Conservation (phyloP, 2,797 vertebrate species). For the Margarornis squamiger region DNA sequence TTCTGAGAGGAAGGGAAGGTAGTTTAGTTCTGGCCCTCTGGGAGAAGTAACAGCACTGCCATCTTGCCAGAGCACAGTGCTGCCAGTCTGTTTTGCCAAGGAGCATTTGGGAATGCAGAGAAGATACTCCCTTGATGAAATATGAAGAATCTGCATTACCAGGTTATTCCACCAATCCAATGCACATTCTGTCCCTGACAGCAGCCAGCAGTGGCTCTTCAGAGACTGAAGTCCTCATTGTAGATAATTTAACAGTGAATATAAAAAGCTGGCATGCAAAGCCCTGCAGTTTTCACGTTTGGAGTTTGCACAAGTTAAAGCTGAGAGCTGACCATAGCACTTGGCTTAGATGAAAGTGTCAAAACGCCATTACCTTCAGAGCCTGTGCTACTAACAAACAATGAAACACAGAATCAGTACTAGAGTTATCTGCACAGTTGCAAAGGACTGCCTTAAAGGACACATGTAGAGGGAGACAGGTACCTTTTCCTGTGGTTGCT, state of each 20-base stretch:
- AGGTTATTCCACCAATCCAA: conserved; percentile 21
- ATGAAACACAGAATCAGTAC: background rate
- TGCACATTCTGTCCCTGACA: background rate
- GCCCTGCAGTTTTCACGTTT: background rate
- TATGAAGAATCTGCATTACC: conserved; percentile 34
- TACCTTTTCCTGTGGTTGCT: background rate
- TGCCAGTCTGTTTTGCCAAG: conserved; percentile 25
- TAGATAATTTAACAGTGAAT: conserved; percentile 26
- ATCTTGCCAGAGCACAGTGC: background rate
- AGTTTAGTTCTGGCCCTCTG: background rate
- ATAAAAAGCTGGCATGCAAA: conserved; percentile 5
- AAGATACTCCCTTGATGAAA: conserved; percentile 40
- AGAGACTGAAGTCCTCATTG: conserved; percentile 19
- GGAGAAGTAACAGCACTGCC: background rate
- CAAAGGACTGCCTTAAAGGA: background rate
- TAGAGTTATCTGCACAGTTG: background rate
- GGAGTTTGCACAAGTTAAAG: background rate
- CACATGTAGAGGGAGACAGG: background rate
- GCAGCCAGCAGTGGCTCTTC: conserved; percentile 17
- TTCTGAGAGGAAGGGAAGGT: background rate
- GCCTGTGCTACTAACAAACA: background rate
- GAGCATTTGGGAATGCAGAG: conserved; percentile 16
- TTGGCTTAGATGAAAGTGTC: background rate
- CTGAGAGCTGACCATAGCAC: background rate
- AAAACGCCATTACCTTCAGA: background rate